Percentiles rank a stretch among this genome's conserved stretches.
These are phyloP conservation scores for Brachyptera putata DNA, from an alignment of 2,888 invertebrate species.

Conservation along the genomic window DNA sequence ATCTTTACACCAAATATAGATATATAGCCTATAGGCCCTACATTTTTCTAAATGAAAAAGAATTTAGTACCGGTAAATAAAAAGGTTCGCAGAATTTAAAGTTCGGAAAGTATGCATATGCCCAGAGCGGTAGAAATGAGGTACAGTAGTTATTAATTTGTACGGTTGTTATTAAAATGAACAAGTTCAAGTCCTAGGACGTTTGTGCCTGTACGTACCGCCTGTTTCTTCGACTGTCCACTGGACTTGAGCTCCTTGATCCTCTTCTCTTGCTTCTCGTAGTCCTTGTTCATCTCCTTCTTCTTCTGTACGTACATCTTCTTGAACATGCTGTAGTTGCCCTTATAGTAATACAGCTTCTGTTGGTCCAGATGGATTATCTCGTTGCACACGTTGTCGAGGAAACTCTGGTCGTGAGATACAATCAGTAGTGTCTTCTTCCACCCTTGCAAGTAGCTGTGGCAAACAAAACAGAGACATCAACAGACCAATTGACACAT, in stretches of 20 bases:
- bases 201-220: too few relatives aligned
- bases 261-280: slow-evolving; percentile 95
- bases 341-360: slow-evolving; percentile 94
- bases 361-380: slow-evolving; percentile 94
- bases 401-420: slow-evolving; percentile 99
- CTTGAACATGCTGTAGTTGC: slow-evolving; percentile 97
- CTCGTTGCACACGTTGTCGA: slow-evolving; percentile 99
- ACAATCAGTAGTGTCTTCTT: slow-evolving; percentile 98
- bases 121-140: too few relatives aligned
- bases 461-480: too few relatives aligned
- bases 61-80: too few relatives aligned
- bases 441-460: slow-evolving; percentile 92
- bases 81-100: not conserved
- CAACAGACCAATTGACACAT: too few relatives aligned
- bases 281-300: slow-evolving; percentile 93
- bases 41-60: too few relatives aligned
- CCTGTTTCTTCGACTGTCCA: slow-evolving; percentile 93
- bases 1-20: too few relatives aligned
- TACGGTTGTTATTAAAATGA: too few relatives aligned
- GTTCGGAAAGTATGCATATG: too few relatives aligned
- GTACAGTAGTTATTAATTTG: too few relatives aligned
- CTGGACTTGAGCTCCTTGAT: slow-evolving; percentile 93
- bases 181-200: too few relatives aligned
- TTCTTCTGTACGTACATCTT: slow-evolving; percentile 97
- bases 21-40: too few relatives aligned